A percentile compares a stretch with the other conserved stretches of the same genome.
These are phyloP conservation scores for Indri indri DNA, from an alignment of 2,113 vertebrate species.

Conservation along the genomic window DNA sequence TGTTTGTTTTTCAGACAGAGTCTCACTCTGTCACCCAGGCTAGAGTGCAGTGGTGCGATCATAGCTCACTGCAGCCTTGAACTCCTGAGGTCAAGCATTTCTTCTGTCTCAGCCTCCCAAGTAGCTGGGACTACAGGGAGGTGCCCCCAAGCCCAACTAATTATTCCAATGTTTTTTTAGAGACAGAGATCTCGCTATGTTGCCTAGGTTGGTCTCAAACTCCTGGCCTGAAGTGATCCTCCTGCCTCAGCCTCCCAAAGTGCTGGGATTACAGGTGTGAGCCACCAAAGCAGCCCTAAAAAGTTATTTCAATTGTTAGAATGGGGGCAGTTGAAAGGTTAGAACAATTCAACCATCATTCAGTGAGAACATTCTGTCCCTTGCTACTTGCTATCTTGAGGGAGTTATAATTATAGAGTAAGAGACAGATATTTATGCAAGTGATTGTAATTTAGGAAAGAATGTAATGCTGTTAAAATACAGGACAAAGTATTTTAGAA, in stretches of 20 bases:
- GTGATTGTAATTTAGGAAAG: background rate
- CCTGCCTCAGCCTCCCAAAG: background rate
- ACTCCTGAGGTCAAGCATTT: too few species aligned
- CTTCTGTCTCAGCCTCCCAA: too few species aligned
- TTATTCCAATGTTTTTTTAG: too few species aligned
- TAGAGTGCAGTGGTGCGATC: too few species aligned
- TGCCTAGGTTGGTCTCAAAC: too few species aligned
- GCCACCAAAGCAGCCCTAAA: background rate
- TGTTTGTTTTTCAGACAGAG: too few species aligned
- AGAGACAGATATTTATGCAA: constrained; percentile 30
- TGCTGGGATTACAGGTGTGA: background rate
- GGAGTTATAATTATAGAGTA: constrained; percentile 46
- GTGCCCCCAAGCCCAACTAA: too few species aligned
- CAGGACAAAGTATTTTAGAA: constrained; percentile 11
- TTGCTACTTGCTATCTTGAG: constrained; percentile 19
- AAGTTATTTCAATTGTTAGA: background rate
- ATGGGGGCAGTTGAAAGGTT: background rate
- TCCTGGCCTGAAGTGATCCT: too few species aligned
- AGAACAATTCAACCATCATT: constrained; percentile 49
- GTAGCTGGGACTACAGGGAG: too few species aligned
- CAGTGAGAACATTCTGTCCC: background rate
- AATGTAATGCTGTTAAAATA: constrained; percentile 27
- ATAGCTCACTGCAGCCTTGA: too few species aligned
- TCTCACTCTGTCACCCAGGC: too few species aligned
- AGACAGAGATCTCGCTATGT: too few species aligned